Evolutionary conservation across 1,140 invertebrate genomes (phyloP).

Genomic region (Drosophila pachea): DNA sequence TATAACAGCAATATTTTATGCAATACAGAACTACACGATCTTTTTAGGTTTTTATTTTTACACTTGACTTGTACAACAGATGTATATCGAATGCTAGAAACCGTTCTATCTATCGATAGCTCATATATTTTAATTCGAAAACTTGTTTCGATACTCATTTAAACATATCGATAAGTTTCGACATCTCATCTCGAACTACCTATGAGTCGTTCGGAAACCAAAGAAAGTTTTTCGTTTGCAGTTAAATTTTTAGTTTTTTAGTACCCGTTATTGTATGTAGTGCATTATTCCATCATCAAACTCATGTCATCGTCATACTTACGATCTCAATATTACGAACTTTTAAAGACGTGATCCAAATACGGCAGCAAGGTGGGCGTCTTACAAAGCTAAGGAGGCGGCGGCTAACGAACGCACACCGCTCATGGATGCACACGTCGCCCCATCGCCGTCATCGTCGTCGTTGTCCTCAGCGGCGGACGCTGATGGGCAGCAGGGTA

Average conservation of each 20-base stretch:
- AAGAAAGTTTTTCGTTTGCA: slow-evolving; percentile 36
- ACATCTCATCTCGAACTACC: slow-evolving; percentile 24
- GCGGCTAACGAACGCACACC: slow-evolving; percentile 85
- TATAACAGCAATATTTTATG: slow-evolving; percentile 22
- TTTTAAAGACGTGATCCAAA: slow-evolving; percentile 45
- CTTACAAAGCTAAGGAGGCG: slow-evolving; percentile 59
- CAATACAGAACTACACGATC: slow-evolving; percentile 12
- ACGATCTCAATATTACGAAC: slow-evolving; percentile 34
- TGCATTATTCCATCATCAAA: slow-evolving; percentile 21
- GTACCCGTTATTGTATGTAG: slow-evolving; percentile 39
- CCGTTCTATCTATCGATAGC: slow-evolving; percentile 1
- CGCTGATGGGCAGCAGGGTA: slow-evolving; percentile 11
- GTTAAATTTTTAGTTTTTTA: slow-evolving; percentile 10
- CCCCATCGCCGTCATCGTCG: slow-evolving; percentile 55
- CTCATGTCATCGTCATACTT: slow-evolving; percentile 19
- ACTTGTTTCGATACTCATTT: not conserved
- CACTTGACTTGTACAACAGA: slow-evolving; percentile 26
- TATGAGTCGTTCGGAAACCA: slow-evolving; percentile 44
- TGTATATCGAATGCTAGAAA: slow-evolving; percentile 15
- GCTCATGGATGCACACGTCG: slow-evolving; percentile 89
- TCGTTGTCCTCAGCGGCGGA: slow-evolving; percentile 19
- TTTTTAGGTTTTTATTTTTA: slow-evolving; percentile 18
- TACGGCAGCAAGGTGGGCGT: slow-evolving; percentile 62
- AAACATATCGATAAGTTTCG: not conserved
- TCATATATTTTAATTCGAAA: not conserved